A percentile compares a stretch with the other conserved stretches of the same genome.
Conservation (phyloP, 2,797 vertebrate genomes). For the Orestias chungarensis region DNA sequence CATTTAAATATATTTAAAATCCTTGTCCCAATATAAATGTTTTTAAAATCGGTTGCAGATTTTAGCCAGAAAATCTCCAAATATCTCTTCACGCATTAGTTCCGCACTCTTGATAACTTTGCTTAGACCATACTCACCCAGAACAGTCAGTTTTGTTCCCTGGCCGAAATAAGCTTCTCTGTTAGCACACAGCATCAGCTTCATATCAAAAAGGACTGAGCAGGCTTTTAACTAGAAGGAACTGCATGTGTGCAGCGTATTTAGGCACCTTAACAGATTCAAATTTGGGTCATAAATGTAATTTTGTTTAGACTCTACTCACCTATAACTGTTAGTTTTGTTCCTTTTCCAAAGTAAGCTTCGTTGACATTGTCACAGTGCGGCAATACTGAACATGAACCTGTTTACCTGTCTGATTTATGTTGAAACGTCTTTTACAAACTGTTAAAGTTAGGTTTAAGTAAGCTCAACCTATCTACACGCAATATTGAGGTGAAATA, state of each 20-base stretch:
- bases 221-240: not conserved
- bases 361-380: conserved; percentile 63
- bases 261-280: not conserved
- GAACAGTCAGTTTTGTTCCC: conserved; percentile 70
- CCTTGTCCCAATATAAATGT: not conserved
- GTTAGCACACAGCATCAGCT: conserved; percentile 58
- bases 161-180: conserved; percentile 66
- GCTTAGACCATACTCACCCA: conserved; percentile 56
- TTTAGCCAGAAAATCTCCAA: not conserved
- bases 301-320: conserved; percentile 31
- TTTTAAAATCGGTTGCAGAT: not conserved
- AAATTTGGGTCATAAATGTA: not conserved
- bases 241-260: not conserved
- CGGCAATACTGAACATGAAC: conserved; percentile 41
- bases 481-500: not conserved
- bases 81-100: no score
- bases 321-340: conserved; percentile 77
- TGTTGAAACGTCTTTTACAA: not conserved
- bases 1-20: not conserved
- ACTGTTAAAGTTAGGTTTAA: not conserved
- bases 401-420: not conserved
- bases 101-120: not conserved
- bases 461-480: not conserved
- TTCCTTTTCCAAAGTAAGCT: conserved; percentile 73
- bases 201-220: conserved; percentile 57